Evolutionary conservation across 1,140 invertebrate genomes (phyloP), one percentile per base, ranked within the genome.

Genomic region (Diploscapter pachys): DNA sequence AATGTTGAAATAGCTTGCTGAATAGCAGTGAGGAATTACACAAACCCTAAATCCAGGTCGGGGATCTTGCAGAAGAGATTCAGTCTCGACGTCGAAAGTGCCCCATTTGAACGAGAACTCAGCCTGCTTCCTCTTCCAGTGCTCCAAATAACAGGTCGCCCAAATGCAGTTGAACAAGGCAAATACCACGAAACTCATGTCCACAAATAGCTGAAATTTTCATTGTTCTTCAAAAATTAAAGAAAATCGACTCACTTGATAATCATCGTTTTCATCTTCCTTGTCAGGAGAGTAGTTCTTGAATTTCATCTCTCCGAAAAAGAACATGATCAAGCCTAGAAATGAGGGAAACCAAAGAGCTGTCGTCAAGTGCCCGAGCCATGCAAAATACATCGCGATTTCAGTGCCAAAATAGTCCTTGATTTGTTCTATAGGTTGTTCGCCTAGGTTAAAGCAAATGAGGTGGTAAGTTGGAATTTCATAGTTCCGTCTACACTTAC

Each of bases 151-250:
- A 61, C 92, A 86, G 48, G 92, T 92, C 2, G 92, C 91, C 95
- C 95, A 98, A 64, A 95, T 88, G 8, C 96, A 92, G 86, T 97
- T 97, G 85, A 96, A 94, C 51, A 96, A 88, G 5, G 94, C 94
- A 86, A 96, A 96, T 11, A 93, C 83, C 31, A 96, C 93, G 87
- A 94, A 94, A 50, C 92, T 92, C 76, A 94, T 90, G 86, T 96
- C 94, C 9, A 78, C 74, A 31, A 78, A 72, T 8, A 83, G 76
- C 80, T 81, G 72, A 31, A 31, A 31, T 31, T 31, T 31, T 31
- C 31, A 31, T 31, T 31, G 0, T 31, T 31, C 31, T 31, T 31
- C 31, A 31, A 31, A 31, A 31, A 31, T 31, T 31, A 31, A 31
- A 31, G 31, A 31, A 31, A 31, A 31, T 1, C 31, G 31, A 31